These are phyloP conservation scores for Aphelenchoides fujianensis DNA, from an alignment of 1,140 invertebrate species.

Conservation along the genomic window DNA sequence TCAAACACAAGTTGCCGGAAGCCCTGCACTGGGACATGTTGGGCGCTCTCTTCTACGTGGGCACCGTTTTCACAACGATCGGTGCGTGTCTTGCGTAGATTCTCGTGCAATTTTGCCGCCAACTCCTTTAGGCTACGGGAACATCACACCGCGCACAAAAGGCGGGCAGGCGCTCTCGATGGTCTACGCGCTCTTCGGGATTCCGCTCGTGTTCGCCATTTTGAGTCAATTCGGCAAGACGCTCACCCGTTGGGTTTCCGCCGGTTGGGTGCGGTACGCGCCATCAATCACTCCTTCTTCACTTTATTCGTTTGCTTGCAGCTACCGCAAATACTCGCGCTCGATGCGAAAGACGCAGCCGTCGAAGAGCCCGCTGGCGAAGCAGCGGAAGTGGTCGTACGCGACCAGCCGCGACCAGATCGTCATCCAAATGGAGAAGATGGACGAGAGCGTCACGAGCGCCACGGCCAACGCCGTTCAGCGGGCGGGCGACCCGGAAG, in stretches of 20 bases:
- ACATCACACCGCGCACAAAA: slow-evolving; percentile 74
- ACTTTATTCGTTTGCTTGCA: not conserved
- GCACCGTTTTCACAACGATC: slow-evolving; percentile 87
- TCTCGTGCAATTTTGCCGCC: no score
- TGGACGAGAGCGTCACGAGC: slow-evolving; percentile 7
- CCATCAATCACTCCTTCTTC: not conserved
- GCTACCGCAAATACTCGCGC: not conserved
- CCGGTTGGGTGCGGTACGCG: slow-evolving; percentile 38
- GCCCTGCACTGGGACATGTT: slow-evolving; percentile 76
- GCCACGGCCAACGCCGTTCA: no score
- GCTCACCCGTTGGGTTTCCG: slow-evolving; percentile 61
- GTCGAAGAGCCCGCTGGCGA: slow-evolving; percentile 15
- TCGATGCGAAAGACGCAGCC: no score
- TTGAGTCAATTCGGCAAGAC: slow-evolving; percentile 63
- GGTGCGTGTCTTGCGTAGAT: slow-evolving; percentile 69
- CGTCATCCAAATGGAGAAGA: slow-evolving; percentile 22
- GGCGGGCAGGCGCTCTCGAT: slow-evolving; percentile 82
- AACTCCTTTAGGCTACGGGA: slow-evolving; percentile 36
- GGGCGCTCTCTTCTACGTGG: slow-evolving; percentile 83
- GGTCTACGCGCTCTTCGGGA: slow-evolving; percentile 87
- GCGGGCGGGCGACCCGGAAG: not conserved
- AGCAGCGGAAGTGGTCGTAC: slow-evolving; percentile 20
- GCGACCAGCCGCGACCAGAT: slow-evolving; percentile 6
- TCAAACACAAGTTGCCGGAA: slow-evolving; percentile 49
- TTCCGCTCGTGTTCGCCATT: slow-evolving; percentile 77